A percentile compares a stretch with the other conserved stretches of the same genome.
phyloP scores from a whole-genome alignment of 1,140 invertebrate genomes.

The Philotrypesis tridentata region DNA sequence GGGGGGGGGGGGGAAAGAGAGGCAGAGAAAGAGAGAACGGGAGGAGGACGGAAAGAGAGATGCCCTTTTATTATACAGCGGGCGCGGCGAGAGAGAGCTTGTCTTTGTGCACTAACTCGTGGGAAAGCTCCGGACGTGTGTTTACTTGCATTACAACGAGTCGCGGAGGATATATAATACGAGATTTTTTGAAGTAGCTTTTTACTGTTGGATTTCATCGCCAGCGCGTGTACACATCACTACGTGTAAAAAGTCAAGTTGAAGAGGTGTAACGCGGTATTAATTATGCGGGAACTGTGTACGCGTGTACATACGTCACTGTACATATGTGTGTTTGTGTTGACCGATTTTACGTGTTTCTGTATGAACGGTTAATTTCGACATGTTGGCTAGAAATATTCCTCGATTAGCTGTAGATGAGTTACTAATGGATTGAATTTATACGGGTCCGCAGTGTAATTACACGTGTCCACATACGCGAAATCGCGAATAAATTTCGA shows the following conservation, averaged over 20 bases:
- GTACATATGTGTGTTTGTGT: too few relatives aligned
- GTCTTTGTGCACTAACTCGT: background rate
- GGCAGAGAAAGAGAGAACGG: background rate
- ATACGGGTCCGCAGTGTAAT: background rate
- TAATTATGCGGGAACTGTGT: too few relatives aligned
- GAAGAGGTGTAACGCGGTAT: too few relatives aligned
- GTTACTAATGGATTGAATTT: slow-evolving; percentile 17
- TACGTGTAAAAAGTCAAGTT: too few relatives aligned
- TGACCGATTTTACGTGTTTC: background rate
- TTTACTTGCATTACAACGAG: too few relatives aligned
- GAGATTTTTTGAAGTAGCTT: too few relatives aligned
- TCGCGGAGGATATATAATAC: too few relatives aligned
- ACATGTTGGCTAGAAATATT: background rate
- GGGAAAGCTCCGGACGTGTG: background rate
- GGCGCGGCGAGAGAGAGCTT: background rate
- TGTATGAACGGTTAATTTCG: background rate
- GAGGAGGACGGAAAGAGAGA: too few relatives aligned
- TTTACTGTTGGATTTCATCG: too few relatives aligned
- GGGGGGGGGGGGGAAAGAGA: background rate
- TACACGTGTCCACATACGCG: background rate
- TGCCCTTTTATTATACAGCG: too few relatives aligned
- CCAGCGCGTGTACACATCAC: too few relatives aligned
- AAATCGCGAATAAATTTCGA: slow-evolving; percentile 24
- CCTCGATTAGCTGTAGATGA: background rate
- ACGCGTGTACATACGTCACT: too few relatives aligned